A percentile compares a stretch with the other conserved stretches of the same genome.
These are phyloP conservation scores for Pterocles burchelli DNA, from an alignment of 2,113 vertebrate species.

Conservation along the genomic window DNA sequence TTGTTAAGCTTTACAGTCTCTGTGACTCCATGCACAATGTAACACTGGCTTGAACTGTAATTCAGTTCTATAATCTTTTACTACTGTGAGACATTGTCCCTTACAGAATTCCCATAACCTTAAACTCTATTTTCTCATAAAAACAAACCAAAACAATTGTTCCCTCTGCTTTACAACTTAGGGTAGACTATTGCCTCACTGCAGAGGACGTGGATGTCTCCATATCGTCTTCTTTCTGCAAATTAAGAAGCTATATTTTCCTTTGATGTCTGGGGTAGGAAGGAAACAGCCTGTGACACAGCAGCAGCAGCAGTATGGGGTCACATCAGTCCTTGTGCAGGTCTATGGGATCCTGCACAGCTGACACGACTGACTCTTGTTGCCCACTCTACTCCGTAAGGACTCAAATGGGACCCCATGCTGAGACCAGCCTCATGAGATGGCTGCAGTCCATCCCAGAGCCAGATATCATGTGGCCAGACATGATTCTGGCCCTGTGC, in stretches of 20 bases:
- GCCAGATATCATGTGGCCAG: neutral
- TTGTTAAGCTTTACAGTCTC: conserved; percentile 59
- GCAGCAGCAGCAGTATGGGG: accelerated
- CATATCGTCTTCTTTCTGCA: neutral
- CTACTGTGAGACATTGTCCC: conserved; percentile 65
- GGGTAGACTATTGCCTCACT: neutral
- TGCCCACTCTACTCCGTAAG: neutral
- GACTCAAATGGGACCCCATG: neutral
- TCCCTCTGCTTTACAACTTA: conserved; percentile 34
- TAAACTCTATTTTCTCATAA: conserved; percentile 49
- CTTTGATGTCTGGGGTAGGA: neutral
- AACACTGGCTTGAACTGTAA: conserved; percentile 56
- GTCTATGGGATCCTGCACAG: neutral
- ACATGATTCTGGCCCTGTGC: neutral
- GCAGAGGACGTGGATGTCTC: neutral
- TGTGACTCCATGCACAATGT: conserved; percentile 42
- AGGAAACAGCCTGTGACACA: neutral
- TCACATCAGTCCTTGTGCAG: neutral
- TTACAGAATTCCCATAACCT: conserved; percentile 68
- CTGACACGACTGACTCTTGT: neutral
- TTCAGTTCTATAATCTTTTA: conserved; percentile 68
- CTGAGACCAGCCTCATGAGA: neutral
- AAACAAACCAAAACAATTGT: conserved; percentile 10
- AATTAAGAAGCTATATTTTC: conserved; percentile 2
- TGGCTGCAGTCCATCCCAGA: neutral